phyloP scores from a whole-genome alignment of 2,797 vertebrate genomes.

The Clarias platycephalus region DNA sequence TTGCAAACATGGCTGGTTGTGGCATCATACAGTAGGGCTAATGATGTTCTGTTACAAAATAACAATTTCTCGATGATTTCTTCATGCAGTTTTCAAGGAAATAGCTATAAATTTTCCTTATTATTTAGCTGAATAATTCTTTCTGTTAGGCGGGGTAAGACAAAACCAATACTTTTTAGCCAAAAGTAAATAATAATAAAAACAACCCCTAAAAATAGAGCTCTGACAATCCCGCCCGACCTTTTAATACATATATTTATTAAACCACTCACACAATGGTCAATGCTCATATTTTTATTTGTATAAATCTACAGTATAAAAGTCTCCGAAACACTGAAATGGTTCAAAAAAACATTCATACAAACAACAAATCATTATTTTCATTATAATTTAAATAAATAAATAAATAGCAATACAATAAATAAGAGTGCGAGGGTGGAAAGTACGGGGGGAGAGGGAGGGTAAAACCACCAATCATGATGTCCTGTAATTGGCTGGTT shows the following conservation, averaged over 20 bases:
- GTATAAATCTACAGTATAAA: neutral
- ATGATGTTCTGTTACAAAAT: neutral
- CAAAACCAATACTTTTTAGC: no score
- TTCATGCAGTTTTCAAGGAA: neutral
- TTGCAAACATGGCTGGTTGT: neutral
- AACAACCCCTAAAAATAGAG: no score
- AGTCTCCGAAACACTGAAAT: neutral
- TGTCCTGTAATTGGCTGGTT: slow-evolving; percentile 41
- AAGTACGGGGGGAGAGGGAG: slow-evolving; percentile 64
- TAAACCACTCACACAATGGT: no score
- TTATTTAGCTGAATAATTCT: neutral
- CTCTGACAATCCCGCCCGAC: no score
- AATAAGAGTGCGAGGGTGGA: slow-evolving; percentile 61
- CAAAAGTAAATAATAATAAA: no score
- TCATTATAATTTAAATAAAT: slow-evolving; percentile 13
- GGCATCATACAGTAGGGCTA: neutral
- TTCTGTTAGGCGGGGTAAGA: no score
- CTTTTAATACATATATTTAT: no score
- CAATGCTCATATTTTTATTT: no score
- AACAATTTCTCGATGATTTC: neutral
- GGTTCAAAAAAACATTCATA: neutral
- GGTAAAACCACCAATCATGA: slow-evolving; percentile 39
- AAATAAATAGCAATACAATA: slow-evolving; percentile 58
- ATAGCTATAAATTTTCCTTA: neutral
- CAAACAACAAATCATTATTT: neutral